These are phyloP conservation scores for Etheostoma perlongum DNA, from an alignment of 2,797 vertebrate species.

Conservation along the genomic window DNA sequence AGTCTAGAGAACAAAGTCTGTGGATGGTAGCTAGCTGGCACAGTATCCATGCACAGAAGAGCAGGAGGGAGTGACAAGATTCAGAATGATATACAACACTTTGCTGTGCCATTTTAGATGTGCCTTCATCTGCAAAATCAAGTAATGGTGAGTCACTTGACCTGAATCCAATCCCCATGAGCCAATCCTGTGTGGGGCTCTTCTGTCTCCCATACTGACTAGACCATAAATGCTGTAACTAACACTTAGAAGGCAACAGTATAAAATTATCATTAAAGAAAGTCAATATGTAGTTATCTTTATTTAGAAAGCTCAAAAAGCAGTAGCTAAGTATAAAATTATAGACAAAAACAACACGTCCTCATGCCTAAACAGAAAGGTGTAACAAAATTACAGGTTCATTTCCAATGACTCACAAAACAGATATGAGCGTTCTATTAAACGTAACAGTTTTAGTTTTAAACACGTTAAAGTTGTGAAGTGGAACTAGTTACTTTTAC, in stretches of 20 bases:
- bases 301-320: background rate
- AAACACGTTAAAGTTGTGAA: too few relatives aligned
- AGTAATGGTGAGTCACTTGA: slow-evolving; percentile 46
- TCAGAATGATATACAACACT: background rate
- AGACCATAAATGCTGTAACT: background rate
- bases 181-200: slow-evolving; percentile 5
- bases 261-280: background rate
- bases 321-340: background rate
- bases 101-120: slow-evolving; percentile 28
- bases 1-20: background rate
- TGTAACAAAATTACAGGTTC: too few relatives aligned
- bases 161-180: slow-evolving; percentile 31
- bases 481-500: too few relatives aligned
- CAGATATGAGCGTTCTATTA: too few relatives aligned
- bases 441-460: too few relatives aligned
- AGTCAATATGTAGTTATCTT: background rate
- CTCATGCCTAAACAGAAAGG: too few relatives aligned
- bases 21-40: too few relatives aligned
- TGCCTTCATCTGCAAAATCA: slow-evolving; percentile 18
- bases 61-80: background rate
- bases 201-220: background rate
- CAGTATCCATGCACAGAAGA: background rate
- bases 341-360: background rate
- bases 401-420: too few relatives aligned
- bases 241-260: background rate